A percentile compares a stretch with the other conserved stretches of the same genome.
Evolutionary conservation across 2,797 vertebrate species (phyloP).

Genomic region (Rhinatrema bivittatum): DNA sequence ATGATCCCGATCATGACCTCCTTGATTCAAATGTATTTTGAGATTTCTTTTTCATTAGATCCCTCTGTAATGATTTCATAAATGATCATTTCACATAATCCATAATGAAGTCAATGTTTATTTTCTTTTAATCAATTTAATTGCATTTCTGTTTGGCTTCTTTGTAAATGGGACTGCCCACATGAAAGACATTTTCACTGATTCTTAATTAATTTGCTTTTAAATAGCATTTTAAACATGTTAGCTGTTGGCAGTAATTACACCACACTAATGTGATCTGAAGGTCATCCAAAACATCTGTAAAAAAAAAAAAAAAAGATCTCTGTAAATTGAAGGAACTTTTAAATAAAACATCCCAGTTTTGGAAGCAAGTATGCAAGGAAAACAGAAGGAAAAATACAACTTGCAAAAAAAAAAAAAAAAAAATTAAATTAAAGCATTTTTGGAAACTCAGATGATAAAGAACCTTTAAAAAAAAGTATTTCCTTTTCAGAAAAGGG

Average conservation of each 20-base stretch:
- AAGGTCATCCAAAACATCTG: slow-evolving; percentile 21
- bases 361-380: slow-evolving; percentile 1
- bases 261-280: neutral
- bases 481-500: neutral
- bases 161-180: neutral
- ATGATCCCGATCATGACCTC: too few relatives aligned
- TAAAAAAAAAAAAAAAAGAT: slow-evolving; percentile 9
- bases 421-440: neutral
- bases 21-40: too few relatives aligned
- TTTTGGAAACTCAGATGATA: neutral
- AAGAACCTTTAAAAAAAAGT: fast-evolving
- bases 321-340: slow-evolving; percentile 15
- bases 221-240: neutral
- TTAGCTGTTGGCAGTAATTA: slow-evolving; percentile 15
- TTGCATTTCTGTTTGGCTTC: neutral
- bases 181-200: too few relatives aligned
- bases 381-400: too few relatives aligned
- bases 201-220: slow-evolving; percentile 17
- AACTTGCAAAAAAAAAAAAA: too few relatives aligned
- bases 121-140: neutral
- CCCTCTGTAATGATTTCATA: neutral
- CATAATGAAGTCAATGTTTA: neutral
- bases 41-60: too few relatives aligned
- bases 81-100: slow-evolving; percentile 13
- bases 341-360: slow-evolving; percentile 2